Conservation (phyloP, 1,140 invertebrate genomes). For the Kradibia gibbosae region DNA sequence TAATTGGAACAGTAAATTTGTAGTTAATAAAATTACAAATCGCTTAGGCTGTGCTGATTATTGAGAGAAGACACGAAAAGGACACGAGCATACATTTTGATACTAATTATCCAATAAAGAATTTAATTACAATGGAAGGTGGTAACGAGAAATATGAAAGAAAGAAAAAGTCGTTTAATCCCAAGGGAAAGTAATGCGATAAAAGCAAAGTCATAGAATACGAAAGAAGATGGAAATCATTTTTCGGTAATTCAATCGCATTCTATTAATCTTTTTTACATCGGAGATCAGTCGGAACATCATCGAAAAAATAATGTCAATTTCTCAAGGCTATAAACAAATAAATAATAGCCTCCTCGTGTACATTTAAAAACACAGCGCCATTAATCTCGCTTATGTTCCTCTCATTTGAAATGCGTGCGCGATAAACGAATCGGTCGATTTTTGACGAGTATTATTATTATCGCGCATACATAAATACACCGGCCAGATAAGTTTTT, state of each 20-base stretch:
- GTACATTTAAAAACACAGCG: slow-evolving; percentile 24
- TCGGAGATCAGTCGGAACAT: background rate
- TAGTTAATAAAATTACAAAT: too few species aligned
- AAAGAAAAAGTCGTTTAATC: too few species aligned
- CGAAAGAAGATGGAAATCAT: slow-evolving; percentile 9
- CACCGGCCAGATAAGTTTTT: slow-evolving; percentile 6
- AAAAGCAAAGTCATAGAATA: too few species aligned
- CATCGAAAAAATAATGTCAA: slow-evolving; percentile 16
- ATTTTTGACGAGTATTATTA: slow-evolving; percentile 28
- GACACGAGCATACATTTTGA: too few species aligned
- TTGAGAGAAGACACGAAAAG: too few species aligned
- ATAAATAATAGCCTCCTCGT: slow-evolving; percentile 37
- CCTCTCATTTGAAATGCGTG: slow-evolving; percentile 4
- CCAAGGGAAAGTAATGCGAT: too few species aligned
- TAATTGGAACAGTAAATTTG: too few species aligned
- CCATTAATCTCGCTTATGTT: slow-evolving; percentile 37
- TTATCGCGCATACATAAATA: background rate
- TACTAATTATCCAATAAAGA: too few species aligned
- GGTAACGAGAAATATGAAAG: too few species aligned
- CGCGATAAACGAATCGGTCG: slow-evolving; percentile 10
- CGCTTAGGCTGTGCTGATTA: too few species aligned
- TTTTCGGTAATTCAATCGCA: slow-evolving; percentile 25
- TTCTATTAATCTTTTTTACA: slow-evolving; percentile 26
- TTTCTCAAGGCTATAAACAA: slow-evolving; percentile 11
- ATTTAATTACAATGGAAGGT: too few species aligned